These are phyloP conservation scores for Dermatemys mawii DNA, from an alignment of 2,113 vertebrate genomes.

Conservation along the genomic window DNA sequence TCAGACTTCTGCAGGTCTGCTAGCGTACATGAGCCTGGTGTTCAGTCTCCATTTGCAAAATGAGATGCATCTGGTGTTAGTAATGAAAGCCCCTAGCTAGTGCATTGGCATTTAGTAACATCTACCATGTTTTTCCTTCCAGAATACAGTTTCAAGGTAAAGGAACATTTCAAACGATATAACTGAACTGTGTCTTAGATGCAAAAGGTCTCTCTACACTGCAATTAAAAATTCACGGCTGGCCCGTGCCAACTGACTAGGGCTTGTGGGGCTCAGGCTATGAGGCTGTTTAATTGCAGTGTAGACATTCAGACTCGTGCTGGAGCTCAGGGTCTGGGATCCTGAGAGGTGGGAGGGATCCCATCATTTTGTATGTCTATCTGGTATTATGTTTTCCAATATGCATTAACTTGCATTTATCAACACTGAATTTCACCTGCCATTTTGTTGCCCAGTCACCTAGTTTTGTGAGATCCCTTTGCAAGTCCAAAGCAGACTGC, in stretches of 20 bases:
- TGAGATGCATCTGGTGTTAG: not conserved
- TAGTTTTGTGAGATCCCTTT: not conserved
- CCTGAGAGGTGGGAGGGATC: not conserved
- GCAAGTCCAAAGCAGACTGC: not conserved
- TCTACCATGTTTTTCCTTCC: conserved; percentile 6
- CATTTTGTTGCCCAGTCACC: not conserved
- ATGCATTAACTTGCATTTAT: not conserved
- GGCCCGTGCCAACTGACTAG: not conserved
- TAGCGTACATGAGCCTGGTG: not conserved
- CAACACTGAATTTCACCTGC: not conserved
- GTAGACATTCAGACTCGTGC: not conserved
- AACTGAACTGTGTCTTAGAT: not conserved
- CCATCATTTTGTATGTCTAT: not conserved
- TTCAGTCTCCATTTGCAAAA: not conserved
- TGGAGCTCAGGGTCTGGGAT: not conserved
- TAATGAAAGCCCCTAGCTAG: not conserved
- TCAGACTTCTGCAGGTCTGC: not conserved
- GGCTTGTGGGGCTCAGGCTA: not conserved
- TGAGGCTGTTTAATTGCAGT: not conserved
- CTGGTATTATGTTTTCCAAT: not conserved
- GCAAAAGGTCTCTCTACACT: not conserved
- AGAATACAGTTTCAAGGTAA: not conserved
- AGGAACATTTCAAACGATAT: not conserved
- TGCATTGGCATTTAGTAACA: not conserved
- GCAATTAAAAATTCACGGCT: not conserved